Evolutionary conservation across 2,113 vertebrate species (phyloP).

Genomic region (Jacana jacana): DNA sequence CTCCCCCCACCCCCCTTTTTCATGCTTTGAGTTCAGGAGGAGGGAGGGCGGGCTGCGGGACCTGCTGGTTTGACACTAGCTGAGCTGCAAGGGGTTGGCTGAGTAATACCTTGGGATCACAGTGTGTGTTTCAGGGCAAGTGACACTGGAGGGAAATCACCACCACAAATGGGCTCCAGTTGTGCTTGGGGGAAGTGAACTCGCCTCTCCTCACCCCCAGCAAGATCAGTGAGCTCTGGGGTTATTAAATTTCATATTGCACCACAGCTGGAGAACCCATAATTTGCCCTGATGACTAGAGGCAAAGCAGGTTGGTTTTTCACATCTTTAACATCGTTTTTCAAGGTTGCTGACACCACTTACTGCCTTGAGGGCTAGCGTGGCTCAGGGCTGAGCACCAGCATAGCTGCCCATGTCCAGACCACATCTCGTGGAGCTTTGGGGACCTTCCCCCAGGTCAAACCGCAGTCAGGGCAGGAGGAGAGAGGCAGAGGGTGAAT

Average conservation of each 20-base stretch:
- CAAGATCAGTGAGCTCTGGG: fast-evolving
- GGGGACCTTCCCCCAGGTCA: fast-evolving
- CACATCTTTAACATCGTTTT: background rate
- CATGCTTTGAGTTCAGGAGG: background rate
- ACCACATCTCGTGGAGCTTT: fast-evolving
- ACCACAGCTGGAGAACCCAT: background rate
- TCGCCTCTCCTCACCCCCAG: fast-evolving
- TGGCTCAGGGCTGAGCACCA: fast-evolving
- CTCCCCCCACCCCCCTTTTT: no score
- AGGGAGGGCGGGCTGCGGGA: fast-evolving
- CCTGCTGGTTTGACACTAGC: fast-evolving
- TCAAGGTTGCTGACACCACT: background rate
- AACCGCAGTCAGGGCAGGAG: fast-evolving
- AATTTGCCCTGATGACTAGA: background rate
- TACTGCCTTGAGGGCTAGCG: background rate
- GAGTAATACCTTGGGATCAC: fast-evolving
- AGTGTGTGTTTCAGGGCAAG: background rate
- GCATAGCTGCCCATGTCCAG: fast-evolving
- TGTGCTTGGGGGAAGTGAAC: fast-evolving
- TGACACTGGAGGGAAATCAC: background rate
- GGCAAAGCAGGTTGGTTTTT: background rate
- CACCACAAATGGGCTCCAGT: background rate
- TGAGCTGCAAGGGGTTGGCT: background rate
- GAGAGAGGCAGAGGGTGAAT: background rate
- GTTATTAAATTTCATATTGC: background rate